Conservation (phyloP, 2,113 vertebrate species). For the Ictalurus punctatus region DNA sequence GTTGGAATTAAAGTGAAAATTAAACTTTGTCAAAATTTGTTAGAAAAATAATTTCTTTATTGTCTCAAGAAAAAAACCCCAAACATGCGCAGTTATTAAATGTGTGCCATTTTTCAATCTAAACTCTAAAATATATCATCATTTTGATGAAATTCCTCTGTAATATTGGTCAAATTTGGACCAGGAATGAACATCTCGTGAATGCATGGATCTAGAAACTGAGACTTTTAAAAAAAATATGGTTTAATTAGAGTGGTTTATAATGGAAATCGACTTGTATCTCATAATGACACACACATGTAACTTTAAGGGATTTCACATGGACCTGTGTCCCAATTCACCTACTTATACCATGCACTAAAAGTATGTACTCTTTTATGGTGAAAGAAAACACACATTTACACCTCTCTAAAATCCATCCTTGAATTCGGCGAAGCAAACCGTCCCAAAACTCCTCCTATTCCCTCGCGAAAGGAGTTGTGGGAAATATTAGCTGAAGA, state of each 20-base stretch:
- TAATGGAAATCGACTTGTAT: neutral
- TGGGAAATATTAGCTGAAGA: too few species aligned
- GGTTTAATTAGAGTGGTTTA: neutral
- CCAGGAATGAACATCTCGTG: neutral
- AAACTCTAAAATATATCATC: neutral
- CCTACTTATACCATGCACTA: too few species aligned
- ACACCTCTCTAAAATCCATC: too few species aligned
- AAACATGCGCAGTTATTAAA: neutral
- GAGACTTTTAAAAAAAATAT: neutral
- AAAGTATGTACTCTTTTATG: too few species aligned
- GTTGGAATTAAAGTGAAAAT: neutral
- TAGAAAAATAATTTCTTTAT: neutral
- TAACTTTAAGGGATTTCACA: neutral
- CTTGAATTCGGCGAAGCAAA: too few species aligned
- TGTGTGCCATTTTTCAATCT: neutral
- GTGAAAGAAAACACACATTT: too few species aligned
- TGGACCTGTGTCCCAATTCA: too few species aligned
- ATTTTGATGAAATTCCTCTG: neutral
- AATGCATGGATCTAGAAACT: neutral
- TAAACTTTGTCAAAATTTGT: neutral
- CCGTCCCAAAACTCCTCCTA: too few species aligned
- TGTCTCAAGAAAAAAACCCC: neutral
- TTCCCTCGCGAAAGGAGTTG: too few species aligned
- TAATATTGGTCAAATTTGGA: neutral
- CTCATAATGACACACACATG: neutral